Conservation (phyloP, 37 sponge, comb jelly and placozoan genomes). For the Chondrilla cf. caribensis region DNA sequence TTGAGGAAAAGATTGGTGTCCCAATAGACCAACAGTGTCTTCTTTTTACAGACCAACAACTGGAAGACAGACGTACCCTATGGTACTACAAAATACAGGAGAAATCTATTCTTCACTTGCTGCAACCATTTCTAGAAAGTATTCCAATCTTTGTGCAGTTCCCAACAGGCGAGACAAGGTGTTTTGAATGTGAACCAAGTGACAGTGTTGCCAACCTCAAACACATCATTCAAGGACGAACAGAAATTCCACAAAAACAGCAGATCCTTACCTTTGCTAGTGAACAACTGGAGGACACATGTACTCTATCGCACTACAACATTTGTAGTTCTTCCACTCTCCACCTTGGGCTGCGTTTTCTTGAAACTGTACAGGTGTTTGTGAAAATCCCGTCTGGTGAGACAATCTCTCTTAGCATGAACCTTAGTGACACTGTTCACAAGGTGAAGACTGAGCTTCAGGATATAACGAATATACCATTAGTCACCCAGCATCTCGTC, state of each 20-base stretch:
- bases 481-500: conserved; percentile 94
- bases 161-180: conserved; percentile 94
- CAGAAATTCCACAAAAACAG: conserved; percentile 94
- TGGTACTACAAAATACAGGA: not conserved
- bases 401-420: conserved; percentile 96
- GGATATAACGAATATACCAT: conserved; percentile 95
- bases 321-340: conserved; percentile 94
- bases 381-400: conserved; percentile 75
- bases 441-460: conserved; percentile 97
- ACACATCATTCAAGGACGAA: conserved; percentile 93
- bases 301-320: conserved; percentile 97
- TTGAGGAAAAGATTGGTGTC: not conserved
- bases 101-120: not conserved
- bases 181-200: conserved; percentile 90
- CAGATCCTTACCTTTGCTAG: conserved; percentile 97
- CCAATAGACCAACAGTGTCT: not conserved
- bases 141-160: conserved; percentile 98
- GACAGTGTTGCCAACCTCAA: conserved; percentile 97
- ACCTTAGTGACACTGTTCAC: conserved; percentile 91
- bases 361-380: conserved; percentile 74
- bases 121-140: conserved; percentile 39
- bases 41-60: not conserved
- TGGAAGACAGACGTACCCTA: not conserved
- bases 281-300: conserved; percentile 93
- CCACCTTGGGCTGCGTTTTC: conserved; percentile 85